Evolutionary conservation across 2,888 invertebrate genomes (phyloP).

Genomic region (Lobophora halterata): DNA sequence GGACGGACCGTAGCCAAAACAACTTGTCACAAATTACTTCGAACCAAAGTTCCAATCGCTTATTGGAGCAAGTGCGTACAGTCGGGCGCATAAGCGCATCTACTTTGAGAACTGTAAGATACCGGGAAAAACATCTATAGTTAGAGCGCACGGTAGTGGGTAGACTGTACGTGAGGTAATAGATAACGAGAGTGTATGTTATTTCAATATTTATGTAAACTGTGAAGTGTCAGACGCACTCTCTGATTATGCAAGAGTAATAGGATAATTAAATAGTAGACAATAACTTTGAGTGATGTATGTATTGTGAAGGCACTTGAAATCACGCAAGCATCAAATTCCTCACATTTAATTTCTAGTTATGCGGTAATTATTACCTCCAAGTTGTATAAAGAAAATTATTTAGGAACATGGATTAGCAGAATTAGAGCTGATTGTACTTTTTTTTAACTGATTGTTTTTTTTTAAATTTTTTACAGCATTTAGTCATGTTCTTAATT

Average conservation of each 20-base stretch:
- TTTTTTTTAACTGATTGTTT: too few species aligned
- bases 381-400: too few species aligned
- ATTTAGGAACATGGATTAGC: too few species aligned
- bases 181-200: constrained; percentile 16
- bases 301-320: neutral
- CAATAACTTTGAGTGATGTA: neutral
- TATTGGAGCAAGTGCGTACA: constrained; percentile 28
- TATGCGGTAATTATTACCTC: too few species aligned
- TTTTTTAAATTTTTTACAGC: too few species aligned
- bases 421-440: too few species aligned
- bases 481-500: too few species aligned
- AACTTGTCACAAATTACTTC: constrained; percentile 47
- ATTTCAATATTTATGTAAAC: constrained; percentile 11
- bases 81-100: neutral
- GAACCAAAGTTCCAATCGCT: constrained; percentile 32
- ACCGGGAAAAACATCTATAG: constrained; percentile 2
- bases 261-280: neutral
- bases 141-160: constrained; percentile 1
- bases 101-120: neutral
- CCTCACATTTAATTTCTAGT: neutral
- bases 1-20: constrained; percentile 55
- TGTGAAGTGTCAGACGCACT: constrained; percentile 11
- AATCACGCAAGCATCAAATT: constrained; percentile 5
- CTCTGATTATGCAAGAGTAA: constrained; percentile 6
- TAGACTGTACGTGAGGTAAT: constrained; percentile 18